Evolutionary conservation across 2,797 vertebrate species (phyloP), one percentile per base, ranked within the genome.

Genomic region (Petrocephalus sullivani): DNA sequence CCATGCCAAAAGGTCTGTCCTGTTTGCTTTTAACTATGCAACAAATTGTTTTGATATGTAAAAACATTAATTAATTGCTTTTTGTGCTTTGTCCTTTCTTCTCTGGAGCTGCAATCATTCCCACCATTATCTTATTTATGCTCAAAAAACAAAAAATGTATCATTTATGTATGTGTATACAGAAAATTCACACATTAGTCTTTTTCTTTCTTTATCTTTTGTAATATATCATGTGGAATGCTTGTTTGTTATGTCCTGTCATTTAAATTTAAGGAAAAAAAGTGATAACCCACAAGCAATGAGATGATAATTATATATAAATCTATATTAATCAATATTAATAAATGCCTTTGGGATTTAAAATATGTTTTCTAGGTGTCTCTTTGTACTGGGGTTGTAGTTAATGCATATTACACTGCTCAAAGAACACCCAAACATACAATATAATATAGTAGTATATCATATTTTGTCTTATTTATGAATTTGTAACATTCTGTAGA

Each of bases 211-310:
- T 96, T 93, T 91, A 87, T 92, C 90, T 93, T 96, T 95, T 96
- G 95, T 95, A 95, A 95, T 92, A 95, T 95, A 95, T 94, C 92
- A 92, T 96, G 95, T 96, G 95, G 95, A 96, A 96, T 96, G 96
- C 95, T 95, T 95, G 95, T 95, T 95, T 93, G 95, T 94, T 93
- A 93, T 95, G 95, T 96, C 95, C 94, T 95, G 95, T 96, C 90
- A 92, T 95, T 95, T 94, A 92, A 95, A 95, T 91, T 94, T 94
- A 94, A 89, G 92, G 93, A 4, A 78, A 78, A 95, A 96, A 91
- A 92, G 95, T 93, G 92, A 95, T 95, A 94, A 95, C 95, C 87
- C 89, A 89, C 94, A 95, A 95, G 94, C 94, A 95, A 96, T 94
- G 93, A 95, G 91, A 94, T 95, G 91, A 91, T 94, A 94, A 92